phyloP scores from a whole-genome alignment of 2,888 invertebrate genomes.

The Carterocephalus palaemon region DNA sequence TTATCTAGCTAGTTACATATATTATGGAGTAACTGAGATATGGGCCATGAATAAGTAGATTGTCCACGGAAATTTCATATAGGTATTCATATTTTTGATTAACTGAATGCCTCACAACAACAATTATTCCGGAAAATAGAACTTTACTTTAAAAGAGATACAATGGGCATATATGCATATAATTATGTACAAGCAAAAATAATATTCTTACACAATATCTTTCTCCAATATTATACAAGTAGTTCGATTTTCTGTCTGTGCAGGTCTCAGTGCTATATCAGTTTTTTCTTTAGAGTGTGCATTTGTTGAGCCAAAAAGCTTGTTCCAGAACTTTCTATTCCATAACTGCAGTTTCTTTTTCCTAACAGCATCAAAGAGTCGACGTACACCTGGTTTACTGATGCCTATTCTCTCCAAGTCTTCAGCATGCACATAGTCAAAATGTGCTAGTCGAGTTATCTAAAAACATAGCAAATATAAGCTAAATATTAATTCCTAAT shows the following conservation, averaged over 20 bases:
- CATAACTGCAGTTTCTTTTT: constrained; percentile 90
- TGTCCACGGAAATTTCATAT: too few species aligned
- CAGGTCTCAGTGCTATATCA: constrained; percentile 70
- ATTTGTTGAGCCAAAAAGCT: constrained; percentile 82
- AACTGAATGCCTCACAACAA: too few species aligned
- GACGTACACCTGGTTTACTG: constrained; percentile 94
- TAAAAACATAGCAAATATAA: constrained; percentile 55
- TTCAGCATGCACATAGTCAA: constrained; percentile 97
- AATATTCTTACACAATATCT: constrained; percentile 81
- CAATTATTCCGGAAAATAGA: too few species aligned
- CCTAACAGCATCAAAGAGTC: constrained; percentile 94
- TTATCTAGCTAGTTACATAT: too few species aligned
- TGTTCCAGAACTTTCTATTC: constrained; percentile 89
- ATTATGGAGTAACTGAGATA: too few species aligned
- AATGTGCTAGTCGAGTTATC: constrained; percentile 95
- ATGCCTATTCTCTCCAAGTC: constrained; percentile 97
- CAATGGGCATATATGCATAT: neutral
- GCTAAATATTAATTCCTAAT: neutral
- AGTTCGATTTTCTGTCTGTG: constrained; percentile 60
- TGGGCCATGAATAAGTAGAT: too few species aligned
- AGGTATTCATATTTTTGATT: too few species aligned
- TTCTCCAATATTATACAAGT: constrained; percentile 92
- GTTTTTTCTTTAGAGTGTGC: constrained; percentile 58
- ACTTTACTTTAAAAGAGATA: neutral
- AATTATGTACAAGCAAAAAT: neutral